Evolutionary conservation across 2,113 vertebrate species (phyloP), one percentile per base, ranked within the genome.

Genomic region (Sialia sialis): DNA sequence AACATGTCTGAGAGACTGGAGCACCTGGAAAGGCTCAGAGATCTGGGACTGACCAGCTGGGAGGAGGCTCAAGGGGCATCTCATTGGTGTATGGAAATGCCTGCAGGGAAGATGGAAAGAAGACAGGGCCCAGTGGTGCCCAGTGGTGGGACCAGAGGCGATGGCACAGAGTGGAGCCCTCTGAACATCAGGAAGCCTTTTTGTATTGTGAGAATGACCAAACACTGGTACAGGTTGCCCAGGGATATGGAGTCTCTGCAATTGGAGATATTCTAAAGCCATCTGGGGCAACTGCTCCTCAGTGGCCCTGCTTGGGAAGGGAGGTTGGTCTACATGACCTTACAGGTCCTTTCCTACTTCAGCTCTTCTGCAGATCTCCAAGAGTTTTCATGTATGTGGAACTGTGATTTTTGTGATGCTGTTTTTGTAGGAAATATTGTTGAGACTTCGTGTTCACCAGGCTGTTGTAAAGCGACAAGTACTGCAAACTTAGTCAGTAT

Each of bases 61-160:
- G 43, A 34, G 26, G 29, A 69, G 19, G 46, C 23, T 29, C n/a
- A 20, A 20, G 29, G 18, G 12, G 4, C 3, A 11, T n/a, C 29
- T 48, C 23, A 16, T 5, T 20, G 11, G 16, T 54, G 4, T 15
- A 3, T 34, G 22, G 19, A 58, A 68, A 63, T 59, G 29, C 14
- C n/a, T 77, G 30, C 49, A 54, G 34, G 32, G 20, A 17, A 5
- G 11, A 6, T 52, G 32, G 48, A 39, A 46, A 34, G 36, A 43
- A 14, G n/a, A 20, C 0, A 0, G 68, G 39, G 38, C n/a, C 60
- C 58, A 56, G 51, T n/a, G 23, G 54, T 59, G 34, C 63, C 10
- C 27, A 54, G 6, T 49, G 34, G 25, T 76, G n/a, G 38, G 32
- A 68, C 8, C 34, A 63, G 38, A 87, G 58, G 9, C 41, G 39